These are phyloP conservation scores for Stenotaenia linearis DNA, from an alignment of 2,888 invertebrate genomes.

Conservation along the genomic window DNA sequence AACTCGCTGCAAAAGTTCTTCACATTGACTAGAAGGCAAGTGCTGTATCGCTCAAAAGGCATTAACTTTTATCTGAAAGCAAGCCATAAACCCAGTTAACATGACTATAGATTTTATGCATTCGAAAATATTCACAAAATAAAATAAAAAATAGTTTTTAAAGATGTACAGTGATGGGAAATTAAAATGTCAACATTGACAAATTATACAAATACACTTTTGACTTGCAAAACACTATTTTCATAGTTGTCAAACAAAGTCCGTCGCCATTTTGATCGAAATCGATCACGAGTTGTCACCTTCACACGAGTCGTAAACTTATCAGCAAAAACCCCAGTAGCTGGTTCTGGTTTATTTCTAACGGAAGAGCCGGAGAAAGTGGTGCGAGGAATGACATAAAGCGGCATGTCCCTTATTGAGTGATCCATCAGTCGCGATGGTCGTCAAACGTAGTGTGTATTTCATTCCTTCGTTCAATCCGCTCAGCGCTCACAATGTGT, in stretches of 20 bases:
- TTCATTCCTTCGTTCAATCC: constrained; percentile 2
- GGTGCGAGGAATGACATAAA: constrained; percentile 28
- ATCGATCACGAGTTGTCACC: background rate
- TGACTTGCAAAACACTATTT: background rate
- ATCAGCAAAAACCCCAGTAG: background rate
- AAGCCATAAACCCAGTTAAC: background rate
- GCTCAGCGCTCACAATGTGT: constrained; percentile 30
- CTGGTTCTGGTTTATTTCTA: background rate
- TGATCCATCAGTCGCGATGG: constrained; percentile 35
- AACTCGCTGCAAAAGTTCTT: background rate
- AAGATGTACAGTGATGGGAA: too few relatives aligned
- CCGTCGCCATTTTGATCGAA: background rate
- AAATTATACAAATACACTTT: background rate
- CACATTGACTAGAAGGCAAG: background rate
- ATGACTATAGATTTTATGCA: too few relatives aligned
- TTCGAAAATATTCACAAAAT: too few relatives aligned
- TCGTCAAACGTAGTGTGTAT: constrained; percentile 37
- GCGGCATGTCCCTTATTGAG: constrained; percentile 32
- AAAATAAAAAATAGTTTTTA: too few relatives aligned
- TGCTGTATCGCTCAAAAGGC: background rate
- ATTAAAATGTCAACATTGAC: too few relatives aligned
- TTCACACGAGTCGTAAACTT: background rate
- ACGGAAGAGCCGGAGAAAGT: background rate
- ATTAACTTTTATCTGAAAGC: background rate
- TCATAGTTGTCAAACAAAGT: background rate